These are phyloP conservation scores for Falco naumanni DNA, from an alignment of 2,797 vertebrate species.

Conservation along the genomic window DNA sequence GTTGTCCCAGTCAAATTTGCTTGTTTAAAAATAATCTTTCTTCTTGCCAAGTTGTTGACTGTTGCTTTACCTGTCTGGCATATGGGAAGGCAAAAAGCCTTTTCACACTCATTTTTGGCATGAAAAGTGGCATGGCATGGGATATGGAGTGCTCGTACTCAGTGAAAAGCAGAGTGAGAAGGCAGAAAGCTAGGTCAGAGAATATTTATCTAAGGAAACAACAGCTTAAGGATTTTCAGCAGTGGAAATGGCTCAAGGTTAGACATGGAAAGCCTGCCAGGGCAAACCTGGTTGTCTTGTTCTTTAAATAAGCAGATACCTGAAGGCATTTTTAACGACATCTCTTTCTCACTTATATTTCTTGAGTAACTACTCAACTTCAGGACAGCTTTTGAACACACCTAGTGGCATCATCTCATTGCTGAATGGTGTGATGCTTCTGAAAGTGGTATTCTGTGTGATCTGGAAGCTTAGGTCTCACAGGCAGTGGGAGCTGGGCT, in stretches of 20 bases:
- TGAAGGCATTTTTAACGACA: background rate
- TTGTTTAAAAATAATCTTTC: background rate
- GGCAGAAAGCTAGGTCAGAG: background rate
- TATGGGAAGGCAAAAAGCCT: background rate
- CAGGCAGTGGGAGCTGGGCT: background rate
- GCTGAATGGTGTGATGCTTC: accelerated
- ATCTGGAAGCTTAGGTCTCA: background rate
- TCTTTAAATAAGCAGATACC: background rate
- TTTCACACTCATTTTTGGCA: background rate
- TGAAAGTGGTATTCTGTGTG: background rate
- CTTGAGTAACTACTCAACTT: background rate
- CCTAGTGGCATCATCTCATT: background rate
- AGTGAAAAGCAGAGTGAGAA: background rate
- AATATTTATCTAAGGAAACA: background rate
- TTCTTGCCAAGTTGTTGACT: background rate
- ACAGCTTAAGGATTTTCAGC: background rate
- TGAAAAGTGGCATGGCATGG: background rate
- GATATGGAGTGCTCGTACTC: background rate
- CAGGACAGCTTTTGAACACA: background rate
- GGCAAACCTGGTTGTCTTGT: background rate
- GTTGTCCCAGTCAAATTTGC: background rate
- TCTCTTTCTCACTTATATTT: background rate
- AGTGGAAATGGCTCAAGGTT: background rate
- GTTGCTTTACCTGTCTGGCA: background rate
- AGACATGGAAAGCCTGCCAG: background rate